Conservation (phyloP, 2,888 invertebrate genomes). For the Celastrina argiolus region DNA sequence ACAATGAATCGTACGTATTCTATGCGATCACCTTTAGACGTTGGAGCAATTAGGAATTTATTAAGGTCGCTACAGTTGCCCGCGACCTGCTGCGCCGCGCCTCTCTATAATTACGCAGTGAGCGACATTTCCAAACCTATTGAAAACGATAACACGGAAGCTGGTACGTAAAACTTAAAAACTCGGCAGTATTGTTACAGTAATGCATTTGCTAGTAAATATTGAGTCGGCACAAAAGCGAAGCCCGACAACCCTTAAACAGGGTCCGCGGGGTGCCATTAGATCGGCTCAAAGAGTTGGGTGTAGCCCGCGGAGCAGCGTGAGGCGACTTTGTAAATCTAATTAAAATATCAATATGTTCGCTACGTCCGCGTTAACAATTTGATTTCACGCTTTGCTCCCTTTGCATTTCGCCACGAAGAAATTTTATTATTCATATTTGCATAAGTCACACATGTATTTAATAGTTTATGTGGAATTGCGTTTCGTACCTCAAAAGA, state of each 20-base stretch:
- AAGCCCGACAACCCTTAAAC: slow-evolving; percentile 71
- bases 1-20: slow-evolving; percentile 37
- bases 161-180: slow-evolving; percentile 71
- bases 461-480: too few species aligned
- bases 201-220: slow-evolving; percentile 78
- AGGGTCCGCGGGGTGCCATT: slow-evolving; percentile 74
- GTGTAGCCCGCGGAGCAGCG: slow-evolving; percentile 61
- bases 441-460: not conserved
- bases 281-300: slow-evolving; percentile 74
- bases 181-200: slow-evolving; percentile 73
- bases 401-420: slow-evolving; percentile 36
- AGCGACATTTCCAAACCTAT: slow-evolving; percentile 71
- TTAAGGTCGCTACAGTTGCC: slow-evolving; percentile 52
- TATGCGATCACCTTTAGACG: slow-evolving; percentile 48
- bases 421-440: slow-evolving; percentile 19
- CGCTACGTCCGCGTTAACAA: slow-evolving; percentile 68
- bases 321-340: slow-evolving; percentile 73
- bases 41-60: slow-evolving; percentile 62
- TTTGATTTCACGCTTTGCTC: slow-evolving; percentile 72
- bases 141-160: slow-evolving; percentile 78
- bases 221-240: slow-evolving; percentile 72
- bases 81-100: slow-evolving; percentile 70
- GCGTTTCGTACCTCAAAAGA: not conserved
- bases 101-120: slow-evolving; percentile 71
- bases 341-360: slow-evolving; percentile 79